Base-by-base conservation (phyloP, 2,797 vertebrate species). In the Neosalanx taihuensis region DNA sequence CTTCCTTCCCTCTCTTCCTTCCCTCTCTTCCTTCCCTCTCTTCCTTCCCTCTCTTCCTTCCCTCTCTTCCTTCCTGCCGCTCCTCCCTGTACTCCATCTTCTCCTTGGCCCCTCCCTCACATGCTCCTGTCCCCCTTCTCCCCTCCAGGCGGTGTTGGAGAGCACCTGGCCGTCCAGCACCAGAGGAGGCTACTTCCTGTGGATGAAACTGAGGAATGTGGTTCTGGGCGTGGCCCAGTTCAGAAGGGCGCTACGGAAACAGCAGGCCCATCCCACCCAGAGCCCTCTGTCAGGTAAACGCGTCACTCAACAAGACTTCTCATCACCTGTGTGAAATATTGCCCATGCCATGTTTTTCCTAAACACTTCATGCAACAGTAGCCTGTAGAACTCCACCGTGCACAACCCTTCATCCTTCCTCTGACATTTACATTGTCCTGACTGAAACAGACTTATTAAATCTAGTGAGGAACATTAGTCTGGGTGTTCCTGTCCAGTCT, bases 111-210 rank as follows among this genome's bases (percentile, higher is more conserved):
- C 13, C 29, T 5, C 17, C 41, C 58, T 5, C 51, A 0, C 57
- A 30, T 31, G 37, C 49, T 33, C 63, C 5, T 46, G 20, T n/a
- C 51, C 23, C 35, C 18, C 69, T 64, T 53, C 46, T 89, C 76
- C 77, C 70, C 59, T 84, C 69, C 66, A 99, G 97, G 97, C 97
- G 0, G 96, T 99, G 85, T 85, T 99, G 88, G 97, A 99, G 91
- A 99, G 97, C 79, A 98, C 96, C 4, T 99, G 97, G 97, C 97
- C 97, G 69, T 97, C 97, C 61, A 95, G 95, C 86, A 98, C 96
- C 81, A 93, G 94, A 88, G 97, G 96, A 81, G 97, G 96, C 53
- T 97, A 96, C 88, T 98, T 98, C 89, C 91, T 99, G 59, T 99
- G 97, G 97, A 98, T 97, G 90, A 99, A 98, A 90, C 89, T 99